Evolutionary conservation across 2,888 invertebrate genomes (phyloP), one percentile per base, ranked within the genome.

Genomic region (Zonitis immaculata): DNA sequence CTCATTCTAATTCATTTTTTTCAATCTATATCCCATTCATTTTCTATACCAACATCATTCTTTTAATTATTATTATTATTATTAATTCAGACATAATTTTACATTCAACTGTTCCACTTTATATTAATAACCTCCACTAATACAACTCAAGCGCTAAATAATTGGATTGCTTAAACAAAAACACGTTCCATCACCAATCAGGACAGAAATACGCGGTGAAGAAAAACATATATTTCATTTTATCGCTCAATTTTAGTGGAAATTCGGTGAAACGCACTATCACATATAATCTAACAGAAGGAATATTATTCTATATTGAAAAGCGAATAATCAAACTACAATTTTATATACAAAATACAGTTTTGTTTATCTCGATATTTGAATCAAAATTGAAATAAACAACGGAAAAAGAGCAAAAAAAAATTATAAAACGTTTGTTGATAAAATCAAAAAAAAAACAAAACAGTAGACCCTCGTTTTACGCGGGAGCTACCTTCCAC

Each of bases 151-250:
- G 49, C 57, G 60, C 56, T 56, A 59, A 59, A 61, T 64, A 64
- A 64, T 64, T 64, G 55, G 62, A 60, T 64, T 64, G 60, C 62
- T 64, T 64, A 61, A 57, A 62, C 61, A 61, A 58, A 61, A 62
- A 61, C 63, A 64, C 63, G 63, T 62, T 59, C 55, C 54, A 51
- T 60, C 58, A 55, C 54, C 56, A 56, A 56, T 56, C 50, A 42
- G 45, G 47, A 42, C 49, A 39, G 52, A 56, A 56, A 56, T 47
- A 45, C 52, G 49, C 52, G 56, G 50, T 56, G 44, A 50, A 47
- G 50, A 28, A 20, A 43, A 52, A 52, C 47, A 44, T n/a, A n/a
- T n/a, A n/a, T 52, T 56, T 22, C 35, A 35, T 35, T 35, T 35
- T 35, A n/a, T n/a, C n/a, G n/a, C 35, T 4, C 25, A 49, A 27